Evolutionary conservation across 2,888 invertebrate genomes (phyloP), one percentile per base, ranked within the genome.

Genomic region (Sarcophaga variegata): DNA sequence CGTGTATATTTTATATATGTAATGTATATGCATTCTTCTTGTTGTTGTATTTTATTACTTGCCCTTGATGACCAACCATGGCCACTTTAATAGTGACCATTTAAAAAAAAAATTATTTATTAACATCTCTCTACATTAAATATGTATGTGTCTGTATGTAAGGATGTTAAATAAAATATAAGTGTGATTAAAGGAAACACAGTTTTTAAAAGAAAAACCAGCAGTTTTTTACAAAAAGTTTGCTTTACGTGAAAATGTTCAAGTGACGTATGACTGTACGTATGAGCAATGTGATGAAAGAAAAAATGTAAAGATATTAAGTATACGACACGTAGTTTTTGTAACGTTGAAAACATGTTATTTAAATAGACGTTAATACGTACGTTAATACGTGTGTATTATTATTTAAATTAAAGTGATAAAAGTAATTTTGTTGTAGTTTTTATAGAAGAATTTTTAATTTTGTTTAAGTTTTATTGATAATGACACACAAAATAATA

Each of bases 91-190:
- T 45, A 72, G 54, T 72, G 72, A 17, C 37, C 69, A 71, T 72
- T 60, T 67, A 47, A 49, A 37, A 71, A 47, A 70, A 59, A 76
- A 60, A 64, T 77, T 66, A 70, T 69, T 81, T 75, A 69, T 25
- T 12, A 62, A 62, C 27, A 54, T 63, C 11, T 62, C 1, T 62
- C 8, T 37, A n/a, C 27, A 37, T 69, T 70, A 17, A 45, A 37
- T 60, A 70, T 64, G 5, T 64, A 20, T 25, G 14, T 10, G 37
- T 37, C 8, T 37, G 37, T 37, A 10, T 37, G 10, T 37, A 8
- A 66, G 20, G 12, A 27, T 11, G 20, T 45, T 54, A 54, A 71
- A 54, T 6, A 71, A 47, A 62, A 17, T 60, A 20, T 0, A 22
- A 62, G 14, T 54, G 54, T 17, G 22, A 60, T 62, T 11, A 72